A percentile compares a stretch with the other conserved stretches of the same genome.
phyloP scores from a whole-genome alignment of 30 jellyfish, hydroid and myxozoan species.

The Hydra vulgaris region DNA sequence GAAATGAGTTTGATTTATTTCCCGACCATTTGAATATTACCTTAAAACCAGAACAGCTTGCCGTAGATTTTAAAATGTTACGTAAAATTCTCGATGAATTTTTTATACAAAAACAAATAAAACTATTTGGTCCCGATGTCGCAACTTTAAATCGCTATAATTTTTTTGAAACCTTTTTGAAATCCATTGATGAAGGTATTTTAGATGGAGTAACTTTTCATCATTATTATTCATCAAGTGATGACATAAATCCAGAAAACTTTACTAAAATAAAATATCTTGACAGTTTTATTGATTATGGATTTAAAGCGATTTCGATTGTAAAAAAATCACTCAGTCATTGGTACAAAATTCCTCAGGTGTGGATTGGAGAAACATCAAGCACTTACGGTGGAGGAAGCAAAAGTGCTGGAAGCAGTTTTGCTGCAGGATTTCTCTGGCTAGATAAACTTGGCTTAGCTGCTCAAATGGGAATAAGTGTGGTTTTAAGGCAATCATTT shows the following conservation, averaged over 20 bases:
- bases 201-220: slow-evolving; percentile 73
- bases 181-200: slow-evolving; percentile 36
- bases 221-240: slow-evolving; percentile 70
- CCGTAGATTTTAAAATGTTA: slow-evolving; percentile 44
- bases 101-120: slow-evolving; percentile 40
- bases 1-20: slow-evolving; percentile 74
- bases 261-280: slow-evolving; percentile 50
- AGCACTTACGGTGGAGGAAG: slow-evolving; percentile 77
- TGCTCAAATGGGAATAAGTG: slow-evolving; percentile 50
- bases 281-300: slow-evolving; percentile 42
- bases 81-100: slow-evolving; percentile 27
- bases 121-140: slow-evolving; percentile 77
- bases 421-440: slow-evolving; percentile 78
- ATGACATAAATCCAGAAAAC: slow-evolving; percentile 37
- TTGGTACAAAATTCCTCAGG: slow-evolving; percentile 33
- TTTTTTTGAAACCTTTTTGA: slow-evolving; percentile 41
- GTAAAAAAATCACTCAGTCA: slow-evolving; percentile 13
- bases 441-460: slow-evolving; percentile 88
- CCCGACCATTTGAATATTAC: slow-evolving; percentile 50
- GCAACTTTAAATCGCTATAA: slow-evolving; percentile 52
- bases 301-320: slow-evolving; percentile 27
- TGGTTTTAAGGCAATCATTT: slow-evolving; percentile 48
- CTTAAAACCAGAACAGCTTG: slow-evolving; percentile 65
- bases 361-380: slow-evolving; percentile 84
- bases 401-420: slow-evolving; percentile 36